A percentile compares a stretch with the other conserved stretches of the same genome.
These are phyloP conservation scores for Lacerta agilis DNA, from an alignment of 2,797 vertebrate genomes.

Conservation along the genomic window DNA sequence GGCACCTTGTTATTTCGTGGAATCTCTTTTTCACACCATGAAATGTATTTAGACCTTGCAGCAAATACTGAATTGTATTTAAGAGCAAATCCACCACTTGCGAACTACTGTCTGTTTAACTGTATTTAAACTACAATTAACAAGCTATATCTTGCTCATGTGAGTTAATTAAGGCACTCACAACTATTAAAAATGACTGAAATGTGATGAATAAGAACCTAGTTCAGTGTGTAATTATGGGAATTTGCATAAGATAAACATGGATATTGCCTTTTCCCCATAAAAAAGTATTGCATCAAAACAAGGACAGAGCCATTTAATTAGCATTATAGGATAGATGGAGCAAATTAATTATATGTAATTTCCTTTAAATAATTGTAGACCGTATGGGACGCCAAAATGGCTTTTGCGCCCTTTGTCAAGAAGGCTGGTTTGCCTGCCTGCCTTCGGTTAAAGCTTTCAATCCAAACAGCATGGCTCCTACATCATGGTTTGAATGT, in stretches of 20 bases:
- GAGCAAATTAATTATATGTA: conserved; percentile 68
- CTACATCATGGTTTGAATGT: not conserved
- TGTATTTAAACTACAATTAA: conserved; percentile 80
- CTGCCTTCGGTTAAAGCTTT: conserved; percentile 42
- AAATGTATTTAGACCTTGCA: conserved; percentile 54
- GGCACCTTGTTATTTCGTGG: not conserved
- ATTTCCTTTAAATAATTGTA: conserved; percentile 66
- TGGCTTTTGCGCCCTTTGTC: conserved; percentile 47
- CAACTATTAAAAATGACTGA: conserved; percentile 76
- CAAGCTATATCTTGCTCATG: conserved; percentile 76
- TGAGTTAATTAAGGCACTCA: conserved; percentile 78
- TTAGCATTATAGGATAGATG: conserved; percentile 69
- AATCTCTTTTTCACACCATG: not conserved
- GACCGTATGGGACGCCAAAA: conserved; percentile 50
- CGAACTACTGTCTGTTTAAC: conserved; percentile 76
- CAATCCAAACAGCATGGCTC: not conserved
- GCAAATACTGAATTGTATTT: conserved; percentile 57
- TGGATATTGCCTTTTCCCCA: conserved; percentile 59
- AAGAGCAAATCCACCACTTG: conserved; percentile 73
- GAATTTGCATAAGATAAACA: conserved; percentile 79
- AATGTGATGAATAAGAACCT: conserved; percentile 77
- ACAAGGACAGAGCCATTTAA: conserved; percentile 68
- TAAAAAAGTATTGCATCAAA: conserved; percentile 62
- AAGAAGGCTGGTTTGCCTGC: conserved; percentile 49
- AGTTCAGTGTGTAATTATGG: conserved; percentile 76